These are phyloP conservation scores for Phrynocephalus forsythii DNA, from an alignment of 2,797 vertebrate species.

Conservation along the genomic window DNA sequence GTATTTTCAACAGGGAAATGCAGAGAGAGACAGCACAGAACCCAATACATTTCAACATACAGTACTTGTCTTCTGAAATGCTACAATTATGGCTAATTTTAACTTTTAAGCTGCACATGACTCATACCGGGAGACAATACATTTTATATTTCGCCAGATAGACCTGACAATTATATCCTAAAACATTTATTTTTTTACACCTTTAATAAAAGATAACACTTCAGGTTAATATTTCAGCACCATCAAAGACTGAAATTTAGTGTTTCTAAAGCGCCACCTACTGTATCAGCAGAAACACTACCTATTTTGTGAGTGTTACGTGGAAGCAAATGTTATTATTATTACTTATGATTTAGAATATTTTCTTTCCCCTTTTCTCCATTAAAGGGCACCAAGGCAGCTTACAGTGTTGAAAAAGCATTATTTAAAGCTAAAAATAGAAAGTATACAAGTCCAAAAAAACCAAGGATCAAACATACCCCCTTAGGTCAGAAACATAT, in stretches of 20 bases:
- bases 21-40: background rate
- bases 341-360: no score
- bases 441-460: no score
- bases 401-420: no score
- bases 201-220: constrained; percentile 30
- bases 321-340: background rate
- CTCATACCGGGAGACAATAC: background rate
- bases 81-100: constrained; percentile 28
- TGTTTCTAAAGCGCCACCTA: constrained; percentile 76
- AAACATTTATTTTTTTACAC: constrained; percentile 46
- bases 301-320: accelerated
- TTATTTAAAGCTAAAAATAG: no score
- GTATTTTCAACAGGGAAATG: constrained; percentile 30
- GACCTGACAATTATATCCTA: constrained; percentile 40
- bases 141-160: background rate
- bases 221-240: background rate
- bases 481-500: no score
- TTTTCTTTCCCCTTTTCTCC: no score
- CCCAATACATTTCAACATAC: background rate
- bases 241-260: background rate
- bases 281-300: constrained; percentile 33
- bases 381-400: no score
- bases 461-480: no score
- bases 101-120: constrained; percentile 9
- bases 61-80: background rate